A percentile compares a stretch with the other conserved stretches of the same genome.
Conservation (phyloP, 2,888 invertebrate genomes). For the Xestia rhomboidea region DNA sequence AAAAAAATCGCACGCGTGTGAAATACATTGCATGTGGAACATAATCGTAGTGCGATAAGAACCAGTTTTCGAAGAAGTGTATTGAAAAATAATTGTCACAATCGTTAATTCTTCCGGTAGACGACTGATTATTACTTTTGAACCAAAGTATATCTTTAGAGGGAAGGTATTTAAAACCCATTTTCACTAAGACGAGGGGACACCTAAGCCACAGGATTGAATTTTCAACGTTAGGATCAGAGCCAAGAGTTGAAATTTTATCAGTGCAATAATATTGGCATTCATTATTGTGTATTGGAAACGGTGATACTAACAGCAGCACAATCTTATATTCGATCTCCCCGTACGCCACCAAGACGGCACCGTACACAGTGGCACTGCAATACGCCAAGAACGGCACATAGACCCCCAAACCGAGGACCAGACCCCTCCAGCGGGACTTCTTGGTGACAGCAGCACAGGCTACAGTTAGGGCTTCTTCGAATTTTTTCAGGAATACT, state of each 20-base stretch:
- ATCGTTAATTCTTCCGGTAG: neutral
- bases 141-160: neutral
- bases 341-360: conserved; percentile 91
- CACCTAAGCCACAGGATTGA: neutral
- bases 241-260: neutral
- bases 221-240: neutral
- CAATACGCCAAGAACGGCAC: conserved; percentile 93
- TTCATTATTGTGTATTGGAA: neutral
- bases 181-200: neutral
- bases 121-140: neutral
- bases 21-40: no score
- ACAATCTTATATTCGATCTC: conserved; percentile 92
- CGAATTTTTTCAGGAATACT: conserved; percentile 90
- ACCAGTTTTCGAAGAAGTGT: no score
- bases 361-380: conserved; percentile 93
- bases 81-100: neutral
- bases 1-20: no score
- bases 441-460: conserved; percentile 90
- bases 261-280: neutral
- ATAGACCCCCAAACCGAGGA: conserved; percentile 93
- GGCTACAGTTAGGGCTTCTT: conserved; percentile 86
- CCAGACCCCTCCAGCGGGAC: conserved; percentile 92
- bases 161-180: neutral
- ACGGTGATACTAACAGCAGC: conserved; percentile 89
- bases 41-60: no score